phyloP scores from a whole-genome alignment of 2,113 vertebrate species.

The Blennius ocellaris region DNA sequence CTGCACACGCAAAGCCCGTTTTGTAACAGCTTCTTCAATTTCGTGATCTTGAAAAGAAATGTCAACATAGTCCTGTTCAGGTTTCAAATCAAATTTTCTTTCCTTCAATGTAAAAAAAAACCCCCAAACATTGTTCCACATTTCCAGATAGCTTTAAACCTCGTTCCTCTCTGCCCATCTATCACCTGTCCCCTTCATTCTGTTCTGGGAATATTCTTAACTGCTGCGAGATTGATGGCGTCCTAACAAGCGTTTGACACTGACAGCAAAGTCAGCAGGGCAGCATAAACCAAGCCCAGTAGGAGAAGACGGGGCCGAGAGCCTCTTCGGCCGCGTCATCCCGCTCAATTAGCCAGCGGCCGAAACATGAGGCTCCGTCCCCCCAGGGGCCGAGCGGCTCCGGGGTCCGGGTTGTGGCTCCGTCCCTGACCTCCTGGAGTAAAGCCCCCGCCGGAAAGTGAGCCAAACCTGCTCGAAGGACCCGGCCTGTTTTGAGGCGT shows the following conservation, averaged over 20 bases:
- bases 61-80: conserved; percentile 6
- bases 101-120: conserved; percentile 11
- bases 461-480: background rate
- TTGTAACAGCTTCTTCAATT: conserved; percentile 22
- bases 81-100: background rate
- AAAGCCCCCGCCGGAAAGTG: conserved; percentile 3
- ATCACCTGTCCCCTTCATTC: conserved; percentile 83
- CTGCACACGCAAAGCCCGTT: conserved; percentile 32
- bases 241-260: conserved; percentile 87
- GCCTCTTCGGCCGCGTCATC: conserved; percentile 75
- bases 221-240: conserved; percentile 82
- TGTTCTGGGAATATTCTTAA: conserved; percentile 82
- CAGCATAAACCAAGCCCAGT: conserved; percentile 79
- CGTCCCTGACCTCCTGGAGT: conserved; percentile 12
- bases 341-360: conserved; percentile 78
- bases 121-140: conserved; percentile 1
- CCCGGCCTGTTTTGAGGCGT: conserved; percentile 29
- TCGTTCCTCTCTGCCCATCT: conserved; percentile 34
- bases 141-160: conserved; percentile 36
- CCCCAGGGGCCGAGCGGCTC: conserved; percentile 66
- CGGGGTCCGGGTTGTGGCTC: conserved; percentile 23
- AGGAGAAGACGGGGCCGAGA: conserved; percentile 70
- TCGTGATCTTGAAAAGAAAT: background rate
- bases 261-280: conserved; percentile 85
- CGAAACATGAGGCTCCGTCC: conserved; percentile 77